phyloP scores from a whole-genome alignment of 2,888 invertebrate genomes.

The Limnephilus lunatus region DNA sequence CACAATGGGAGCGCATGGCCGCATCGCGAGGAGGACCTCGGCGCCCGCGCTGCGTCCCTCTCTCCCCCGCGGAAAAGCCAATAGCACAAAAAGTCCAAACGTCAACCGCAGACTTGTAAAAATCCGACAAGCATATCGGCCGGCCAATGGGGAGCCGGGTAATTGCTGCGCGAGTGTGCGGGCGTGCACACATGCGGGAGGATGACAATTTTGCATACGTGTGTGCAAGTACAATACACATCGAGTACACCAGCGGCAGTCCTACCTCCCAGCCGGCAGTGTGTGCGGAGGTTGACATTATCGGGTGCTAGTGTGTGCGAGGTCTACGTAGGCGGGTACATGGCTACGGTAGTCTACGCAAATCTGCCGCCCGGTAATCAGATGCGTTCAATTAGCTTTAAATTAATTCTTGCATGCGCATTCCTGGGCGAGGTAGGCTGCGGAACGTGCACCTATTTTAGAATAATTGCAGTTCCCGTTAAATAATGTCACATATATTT shows the following conservation, averaged over 20 bases:
- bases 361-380: background rate
- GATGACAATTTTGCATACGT: background rate
- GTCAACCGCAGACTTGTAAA: conserved; percentile 54
- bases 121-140: conserved; percentile 58
- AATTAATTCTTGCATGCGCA: background rate
- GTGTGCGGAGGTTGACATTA: background rate
- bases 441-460: background rate
- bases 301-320: background rate
- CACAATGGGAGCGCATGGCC: conserved; percentile 33
- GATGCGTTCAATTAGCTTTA: background rate
- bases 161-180: conserved; percentile 44
- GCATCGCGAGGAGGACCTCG: conserved; percentile 3
- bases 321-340: background rate
- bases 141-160: conserved; percentile 62
- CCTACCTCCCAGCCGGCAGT: background rate
- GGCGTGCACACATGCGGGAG: background rate
- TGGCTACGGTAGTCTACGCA: conserved; percentile 16
- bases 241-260: background rate
- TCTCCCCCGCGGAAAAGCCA: conserved; percentile 54
- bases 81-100: conserved; percentile 39
- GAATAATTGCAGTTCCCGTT: background rate
- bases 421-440: background rate
- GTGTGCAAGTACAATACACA: background rate
- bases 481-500: background rate
- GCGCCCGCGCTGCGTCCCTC: conserved; percentile 32